A percentile compares a stretch with the other conserved stretches of the same genome.
phyloP scores from a whole-genome alignment of 2,113 vertebrate genomes.

The Camarhynchus parvulus region DNA sequence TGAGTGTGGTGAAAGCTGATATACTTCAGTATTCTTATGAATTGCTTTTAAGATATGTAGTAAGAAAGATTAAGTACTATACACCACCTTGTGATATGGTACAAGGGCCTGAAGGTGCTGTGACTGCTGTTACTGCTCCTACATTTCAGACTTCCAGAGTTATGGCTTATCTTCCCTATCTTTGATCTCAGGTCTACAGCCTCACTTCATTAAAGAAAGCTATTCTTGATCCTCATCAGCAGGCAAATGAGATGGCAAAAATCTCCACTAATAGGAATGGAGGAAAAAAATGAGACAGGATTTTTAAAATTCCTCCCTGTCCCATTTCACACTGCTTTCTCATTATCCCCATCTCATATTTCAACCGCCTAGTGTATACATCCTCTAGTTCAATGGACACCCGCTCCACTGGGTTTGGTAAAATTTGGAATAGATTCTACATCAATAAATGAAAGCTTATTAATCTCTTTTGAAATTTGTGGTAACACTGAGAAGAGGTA shows the following conservation, averaged over 20 bases:
- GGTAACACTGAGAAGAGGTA: background rate
- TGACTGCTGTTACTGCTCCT: background rate
- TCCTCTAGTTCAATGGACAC: background rate
- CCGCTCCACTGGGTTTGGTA: background rate
- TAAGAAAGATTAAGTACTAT: background rate
- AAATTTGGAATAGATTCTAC: background rate
- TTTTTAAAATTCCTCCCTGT: background rate
- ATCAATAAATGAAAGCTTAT: background rate
- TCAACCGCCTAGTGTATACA: background rate
- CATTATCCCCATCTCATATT: background rate
- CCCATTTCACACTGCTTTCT: background rate
- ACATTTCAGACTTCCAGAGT: background rate
- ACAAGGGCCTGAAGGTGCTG: background rate
- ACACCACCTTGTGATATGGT: background rate
- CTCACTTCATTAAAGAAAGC: background rate
- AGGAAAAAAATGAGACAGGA: background rate
- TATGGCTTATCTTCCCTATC: background rate
- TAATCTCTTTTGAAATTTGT: background rate
- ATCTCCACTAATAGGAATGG: background rate
- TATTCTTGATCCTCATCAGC: background rate
- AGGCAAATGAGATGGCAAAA: background rate
- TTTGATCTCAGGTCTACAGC: background rate
- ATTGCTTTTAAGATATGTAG: background rate
- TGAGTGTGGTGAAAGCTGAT: background rate
- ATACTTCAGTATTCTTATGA: background rate